phyloP scores from a whole-genome alignment of 2,888 invertebrate species.

The Ornithoptera priamus region DNA sequence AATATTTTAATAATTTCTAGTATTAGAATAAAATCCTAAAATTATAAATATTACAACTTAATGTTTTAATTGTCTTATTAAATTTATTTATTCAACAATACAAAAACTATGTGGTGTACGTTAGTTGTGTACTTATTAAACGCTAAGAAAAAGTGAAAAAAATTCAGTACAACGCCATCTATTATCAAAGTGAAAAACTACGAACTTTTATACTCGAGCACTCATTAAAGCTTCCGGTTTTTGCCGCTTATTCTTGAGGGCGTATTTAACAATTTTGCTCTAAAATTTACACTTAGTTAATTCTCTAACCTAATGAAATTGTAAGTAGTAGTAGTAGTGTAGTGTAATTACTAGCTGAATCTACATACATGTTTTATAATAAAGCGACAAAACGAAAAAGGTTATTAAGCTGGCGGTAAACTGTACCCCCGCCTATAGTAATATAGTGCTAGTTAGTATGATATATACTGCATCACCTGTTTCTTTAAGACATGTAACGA shows the following conservation, averaged over 20 bases:
- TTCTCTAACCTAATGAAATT: background rate
- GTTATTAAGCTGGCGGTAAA: no score
- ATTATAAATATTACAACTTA: no score
- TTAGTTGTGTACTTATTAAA: background rate
- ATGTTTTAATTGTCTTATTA: no score
- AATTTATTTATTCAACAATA: background rate
- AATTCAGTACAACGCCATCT: constrained; percentile 56
- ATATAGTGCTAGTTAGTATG: no score
- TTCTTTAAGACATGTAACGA: no score
- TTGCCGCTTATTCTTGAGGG: constrained; percentile 49
- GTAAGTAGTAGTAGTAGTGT: background rate
- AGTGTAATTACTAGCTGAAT: no score
- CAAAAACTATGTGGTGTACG: background rate
- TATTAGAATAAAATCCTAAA: no score
- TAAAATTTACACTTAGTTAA: background rate
- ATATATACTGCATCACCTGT: no score
- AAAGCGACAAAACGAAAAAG: no score
- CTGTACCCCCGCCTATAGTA: no score
- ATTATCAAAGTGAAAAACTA: constrained; percentile 44
- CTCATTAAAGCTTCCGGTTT: constrained; percentile 43
- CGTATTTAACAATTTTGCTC: constrained; percentile 40
- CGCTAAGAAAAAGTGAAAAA: background rate
- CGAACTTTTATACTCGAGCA: constrained; percentile 47
- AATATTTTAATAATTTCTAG: no score
- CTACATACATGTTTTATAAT: background rate